A percentile compares a stretch with the other conserved stretches of the same genome.
phyloP scores from a whole-genome alignment of 2,113 vertebrate genomes.

The Caracal caracal region DNA sequence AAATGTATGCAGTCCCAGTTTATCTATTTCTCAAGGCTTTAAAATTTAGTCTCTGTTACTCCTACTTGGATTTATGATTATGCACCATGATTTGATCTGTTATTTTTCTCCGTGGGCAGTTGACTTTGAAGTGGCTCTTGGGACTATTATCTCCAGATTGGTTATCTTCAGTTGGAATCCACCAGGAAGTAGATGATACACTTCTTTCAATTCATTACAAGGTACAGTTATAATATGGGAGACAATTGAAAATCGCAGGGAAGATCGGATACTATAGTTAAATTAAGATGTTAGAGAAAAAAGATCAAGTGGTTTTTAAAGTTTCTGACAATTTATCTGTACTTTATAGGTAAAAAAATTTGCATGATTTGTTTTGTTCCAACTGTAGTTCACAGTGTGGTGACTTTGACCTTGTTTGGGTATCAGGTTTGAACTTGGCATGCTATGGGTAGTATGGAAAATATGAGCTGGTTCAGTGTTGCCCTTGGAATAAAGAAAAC shows the following conservation, averaged over 20 bases:
- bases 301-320: neutral
- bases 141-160: neutral
- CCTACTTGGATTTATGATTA: neutral
- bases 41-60: neutral
- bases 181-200: neutral
- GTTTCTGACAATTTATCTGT: neutral
- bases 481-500: neutral
- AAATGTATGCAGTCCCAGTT: neutral
- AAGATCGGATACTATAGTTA: neutral
- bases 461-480: neutral
- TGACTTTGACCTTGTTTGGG: neutral
- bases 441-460: neutral
- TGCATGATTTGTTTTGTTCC: neutral
- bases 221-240: neutral
- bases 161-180: neutral
- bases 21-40: neutral
- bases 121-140: neutral
- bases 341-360: neutral
- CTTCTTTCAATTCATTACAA: neutral
- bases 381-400: neutral
- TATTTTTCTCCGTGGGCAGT: neutral
- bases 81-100: neutral
- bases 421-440: neutral
- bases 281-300: neutral
- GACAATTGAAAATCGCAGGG: neutral